Conservation (phyloP, 2,888 invertebrate genomes). For the Caenorhabditis uteleia region DNA sequence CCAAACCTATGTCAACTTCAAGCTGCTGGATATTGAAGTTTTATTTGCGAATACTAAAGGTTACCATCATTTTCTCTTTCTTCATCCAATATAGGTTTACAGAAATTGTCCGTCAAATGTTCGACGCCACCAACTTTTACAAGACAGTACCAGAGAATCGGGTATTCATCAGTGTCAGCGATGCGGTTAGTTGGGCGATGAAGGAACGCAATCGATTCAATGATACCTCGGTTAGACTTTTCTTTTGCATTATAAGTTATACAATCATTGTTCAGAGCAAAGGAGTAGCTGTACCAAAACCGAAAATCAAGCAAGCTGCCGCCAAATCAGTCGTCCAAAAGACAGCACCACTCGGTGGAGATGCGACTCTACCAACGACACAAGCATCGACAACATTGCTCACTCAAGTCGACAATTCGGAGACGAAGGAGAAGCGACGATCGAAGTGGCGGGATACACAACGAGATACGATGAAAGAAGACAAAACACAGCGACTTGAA, state of each 20-base stretch:
- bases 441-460: no score
- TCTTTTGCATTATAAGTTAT: not conserved
- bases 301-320: slow-evolving; percentile 5
- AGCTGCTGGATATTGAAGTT: slow-evolving; percentile 50
- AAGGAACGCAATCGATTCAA: slow-evolving; percentile 30
- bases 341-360: slow-evolving; percentile 15
- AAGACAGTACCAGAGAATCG: slow-evolving; percentile 50
- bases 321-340: slow-evolving; percentile 42
- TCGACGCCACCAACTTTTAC: slow-evolving; percentile 57
- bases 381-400: no score
- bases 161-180: slow-evolving; percentile 54
- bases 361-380: slow-evolving; percentile 12
- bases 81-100: slow-evolving; percentile 13
- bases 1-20: slow-evolving; percentile 50
- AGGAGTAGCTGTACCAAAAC: slow-evolving; percentile 14
- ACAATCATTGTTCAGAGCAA: slow-evolving; percentile 2
- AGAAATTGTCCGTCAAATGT: slow-evolving; percentile 59
- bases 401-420: no score
- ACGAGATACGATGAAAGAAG: no score
- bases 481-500: no score
- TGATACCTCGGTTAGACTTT: slow-evolving; percentile 1
- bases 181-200: slow-evolving; percentile 56
- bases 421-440: no score
- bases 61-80: no score
- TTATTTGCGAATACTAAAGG: slow-evolving; percentile 60